phyloP scores from a whole-genome alignment of 2,113 vertebrate genomes.

The Thalassoma bifasciatum region DNA sequence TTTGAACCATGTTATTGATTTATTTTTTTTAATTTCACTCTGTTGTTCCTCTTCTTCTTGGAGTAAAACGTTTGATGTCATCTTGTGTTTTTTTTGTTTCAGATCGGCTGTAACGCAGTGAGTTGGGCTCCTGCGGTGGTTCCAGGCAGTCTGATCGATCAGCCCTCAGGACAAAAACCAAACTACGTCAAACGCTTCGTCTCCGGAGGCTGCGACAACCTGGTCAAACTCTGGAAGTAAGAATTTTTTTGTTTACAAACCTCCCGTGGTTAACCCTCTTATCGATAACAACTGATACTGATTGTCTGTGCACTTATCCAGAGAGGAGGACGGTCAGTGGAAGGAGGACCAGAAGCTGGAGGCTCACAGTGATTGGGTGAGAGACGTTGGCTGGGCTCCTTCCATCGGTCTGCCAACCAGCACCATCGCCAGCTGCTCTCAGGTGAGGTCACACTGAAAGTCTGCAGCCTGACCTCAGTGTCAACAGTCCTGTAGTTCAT shows the following conservation, averaged over 20 bases:
- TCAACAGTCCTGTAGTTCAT: too few relatives aligned
- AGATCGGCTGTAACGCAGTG: constrained; percentile 98
- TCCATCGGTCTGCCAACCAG: constrained; percentile 97
- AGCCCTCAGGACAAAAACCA: constrained; percentile 93
- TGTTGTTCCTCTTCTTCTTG: too few relatives aligned
- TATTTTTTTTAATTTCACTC: too few relatives aligned
- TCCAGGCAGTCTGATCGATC: constrained; percentile 94
- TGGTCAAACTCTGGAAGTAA: constrained; percentile 98
- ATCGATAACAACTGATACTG: background rate
- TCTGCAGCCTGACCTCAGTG: too few relatives aligned
- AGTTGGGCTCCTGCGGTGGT: constrained; percentile 97
- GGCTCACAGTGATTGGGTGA: constrained; percentile 98
- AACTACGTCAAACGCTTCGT: constrained; percentile 96
- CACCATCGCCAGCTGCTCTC: constrained; percentile 98
- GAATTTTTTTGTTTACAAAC: constrained; percentile 45
- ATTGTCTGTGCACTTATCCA: constrained; percentile 50
- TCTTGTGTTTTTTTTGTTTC: background rate
- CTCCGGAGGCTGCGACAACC: constrained; percentile 97
- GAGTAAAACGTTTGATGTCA: too few relatives aligned
- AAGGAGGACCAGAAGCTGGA: constrained; percentile 99
- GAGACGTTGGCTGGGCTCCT: constrained; percentile 98
- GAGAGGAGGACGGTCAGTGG: constrained; percentile 98
- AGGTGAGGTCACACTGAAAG: constrained; percentile 81
- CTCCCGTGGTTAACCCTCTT: too few relatives aligned
- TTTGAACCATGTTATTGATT: too few relatives aligned